Base-by-base conservation (phyloP, 2,888 invertebrate species). In the Eristalis arbustorum region DNA sequence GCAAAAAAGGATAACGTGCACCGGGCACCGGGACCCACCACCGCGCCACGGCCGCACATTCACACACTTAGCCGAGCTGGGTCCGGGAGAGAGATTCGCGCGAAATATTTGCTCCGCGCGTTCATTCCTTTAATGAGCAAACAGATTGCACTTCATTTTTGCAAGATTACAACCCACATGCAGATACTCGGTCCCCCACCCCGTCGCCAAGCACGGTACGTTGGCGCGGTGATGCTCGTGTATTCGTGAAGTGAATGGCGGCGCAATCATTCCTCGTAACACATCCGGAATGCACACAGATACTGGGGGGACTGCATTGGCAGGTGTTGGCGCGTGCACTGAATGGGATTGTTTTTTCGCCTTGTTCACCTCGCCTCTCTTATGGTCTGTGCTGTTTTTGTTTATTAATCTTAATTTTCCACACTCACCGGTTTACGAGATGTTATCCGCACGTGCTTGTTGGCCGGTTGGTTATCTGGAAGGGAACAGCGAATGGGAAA, bases 321-420 rank as follows among this genome's bases (percentile, higher is more conserved):
- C 87, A 87, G 87, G 83, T 87, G 87, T 87, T 83, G 83, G 83
- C 87, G 83, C 87, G 87, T 87, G 87, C 78, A 87, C 67, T 87
- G 71, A 83, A 78, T 78, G 87, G 87, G 71, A 83, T 87, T 82
- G 78, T 83, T 75, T 4, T 3, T 18, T 49, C 1, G n/a, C 0
- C 42, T n/a, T n/a, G n/a, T 42, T 42, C 40, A 42, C n/a, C 42
- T 14, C 40, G 25, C 25, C 40, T 6, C n/a, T 14, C n/a, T n/a
- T 8, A n/a, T 49, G 49, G 28, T 8, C 25, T 25, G 3, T 49
- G 42, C 75, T 13, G 10, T 49, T 18, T 25, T 72, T 75, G 34
- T 75, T 82, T 81, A 77, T 77, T 40, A 68, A 85, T 81, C 82
- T 82, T 73, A 85, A 85, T 85, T 85, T 78, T 78, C 74, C 74